These are phyloP conservation scores for Thinocorus orbignyianus DNA, from an alignment of 2,113 vertebrate species.

Conservation along the genomic window DNA sequence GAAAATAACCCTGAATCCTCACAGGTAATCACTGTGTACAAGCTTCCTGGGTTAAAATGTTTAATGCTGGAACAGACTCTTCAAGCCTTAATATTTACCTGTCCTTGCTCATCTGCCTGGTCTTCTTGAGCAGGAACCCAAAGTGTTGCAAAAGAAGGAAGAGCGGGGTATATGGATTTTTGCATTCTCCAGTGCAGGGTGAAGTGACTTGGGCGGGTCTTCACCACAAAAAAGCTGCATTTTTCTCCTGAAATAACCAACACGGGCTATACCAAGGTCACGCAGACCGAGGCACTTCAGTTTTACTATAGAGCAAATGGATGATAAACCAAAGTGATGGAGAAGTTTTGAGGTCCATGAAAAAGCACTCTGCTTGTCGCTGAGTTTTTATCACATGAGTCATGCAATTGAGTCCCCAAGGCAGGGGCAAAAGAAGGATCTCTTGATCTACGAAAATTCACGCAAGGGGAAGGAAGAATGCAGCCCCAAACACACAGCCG, in stretches of 20 bases:
- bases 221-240: neutral
- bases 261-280: neutral
- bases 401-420: neutral
- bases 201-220: neutral
- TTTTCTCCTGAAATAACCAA: neutral
- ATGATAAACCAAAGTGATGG: neutral
- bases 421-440: neutral
- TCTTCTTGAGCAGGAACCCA: neutral
- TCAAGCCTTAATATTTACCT: neutral
- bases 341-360: neutral
- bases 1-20: neutral
- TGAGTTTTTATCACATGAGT: neutral
- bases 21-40: neutral
- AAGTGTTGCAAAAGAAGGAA: neutral
- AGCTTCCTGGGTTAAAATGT: neutral
- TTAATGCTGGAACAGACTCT: neutral
- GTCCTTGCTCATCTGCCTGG: neutral
- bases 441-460: neutral
- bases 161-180: neutral
- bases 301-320: neutral
- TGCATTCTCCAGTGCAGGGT: neutral
- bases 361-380: neutral
- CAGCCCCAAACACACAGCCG: neutral
- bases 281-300: neutral
- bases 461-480: neutral